Conservation (phyloP, 2,888 invertebrate species). For the Heliconius sara region DNA sequence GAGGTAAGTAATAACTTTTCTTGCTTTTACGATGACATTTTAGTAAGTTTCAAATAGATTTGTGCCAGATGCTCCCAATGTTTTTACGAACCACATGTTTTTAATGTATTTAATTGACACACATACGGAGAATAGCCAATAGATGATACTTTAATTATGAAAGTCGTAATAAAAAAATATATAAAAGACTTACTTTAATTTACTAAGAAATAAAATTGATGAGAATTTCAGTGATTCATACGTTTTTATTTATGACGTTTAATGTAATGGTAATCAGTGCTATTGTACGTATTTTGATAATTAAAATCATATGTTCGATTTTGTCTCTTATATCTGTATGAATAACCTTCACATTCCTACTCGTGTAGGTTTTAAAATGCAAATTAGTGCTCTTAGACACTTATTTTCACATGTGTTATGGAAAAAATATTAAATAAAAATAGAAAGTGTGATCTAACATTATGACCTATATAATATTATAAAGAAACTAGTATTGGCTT, state of each 20-base stretch:
- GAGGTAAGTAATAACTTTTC: conserved; percentile 85
- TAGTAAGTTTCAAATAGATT: not conserved
- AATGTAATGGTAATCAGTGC: conserved; percentile 15
- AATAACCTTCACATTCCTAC: conserved; percentile 21
- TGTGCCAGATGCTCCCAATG: not conserved
- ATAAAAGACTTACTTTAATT: not conserved
- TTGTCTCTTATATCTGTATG: conserved; percentile 11
- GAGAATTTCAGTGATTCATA: not conserved
- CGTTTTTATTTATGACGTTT: conserved; percentile 11
- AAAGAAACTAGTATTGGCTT: not conserved
- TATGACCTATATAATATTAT: conserved; percentile 17
- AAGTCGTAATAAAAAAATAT: not conserved
- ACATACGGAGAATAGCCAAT: not conserved
- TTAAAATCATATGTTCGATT: conserved; percentile 2
- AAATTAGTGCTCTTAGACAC: conserved; percentile 8
- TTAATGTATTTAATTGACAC: conserved; percentile 9
- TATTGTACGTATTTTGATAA: conserved; percentile 20
- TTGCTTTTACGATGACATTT: conserved; percentile 14
- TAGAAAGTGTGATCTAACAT: conserved; percentile 20
- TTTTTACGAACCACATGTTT: conserved; percentile 10
- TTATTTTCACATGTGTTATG: conserved; percentile 2
- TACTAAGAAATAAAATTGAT: not conserved
- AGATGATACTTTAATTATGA: not conserved
- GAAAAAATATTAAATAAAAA: conserved; percentile 12
- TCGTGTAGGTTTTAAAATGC: conserved; percentile 16